A percentile compares a stretch with the other conserved stretches of the same genome.
phyloP scores from a whole-genome alignment of 2,888 invertebrate species.

The Plemyria rubiginata region DNA sequence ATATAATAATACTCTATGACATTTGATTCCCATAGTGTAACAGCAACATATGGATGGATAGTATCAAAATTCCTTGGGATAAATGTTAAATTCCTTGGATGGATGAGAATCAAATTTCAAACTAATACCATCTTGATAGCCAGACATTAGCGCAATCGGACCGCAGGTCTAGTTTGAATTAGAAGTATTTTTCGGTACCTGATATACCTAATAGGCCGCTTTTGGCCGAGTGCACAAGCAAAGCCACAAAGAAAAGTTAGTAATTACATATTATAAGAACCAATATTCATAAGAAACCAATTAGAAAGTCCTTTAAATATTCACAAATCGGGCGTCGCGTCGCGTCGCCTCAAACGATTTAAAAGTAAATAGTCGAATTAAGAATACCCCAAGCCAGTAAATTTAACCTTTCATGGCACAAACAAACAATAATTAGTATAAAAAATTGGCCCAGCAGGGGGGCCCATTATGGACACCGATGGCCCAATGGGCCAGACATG shows the following conservation, averaged over 20 bases:
- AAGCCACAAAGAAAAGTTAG: not conserved
- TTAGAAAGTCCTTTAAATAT: slow-evolving; percentile 22
- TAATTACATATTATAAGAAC: slow-evolving; percentile 4
- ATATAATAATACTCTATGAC: too few relatives aligned
- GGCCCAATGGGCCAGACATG: slow-evolving; percentile 24
- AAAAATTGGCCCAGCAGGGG: slow-evolving; percentile 51
- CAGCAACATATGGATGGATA: too few relatives aligned
- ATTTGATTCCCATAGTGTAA: too few relatives aligned
- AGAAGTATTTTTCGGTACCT: too few relatives aligned
- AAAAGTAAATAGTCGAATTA: slow-evolving; percentile 29
- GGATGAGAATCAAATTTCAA: too few relatives aligned
- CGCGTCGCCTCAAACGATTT: slow-evolving; percentile 1
- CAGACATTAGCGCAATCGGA: too few relatives aligned
- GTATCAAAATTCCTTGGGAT: too few relatives aligned
- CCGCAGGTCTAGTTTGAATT: too few relatives aligned
- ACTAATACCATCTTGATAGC: too few relatives aligned
- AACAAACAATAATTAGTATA: slow-evolving; percentile 56
- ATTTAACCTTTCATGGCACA: slow-evolving; percentile 40
- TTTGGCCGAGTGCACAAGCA: not conserved
- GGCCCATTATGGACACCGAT: slow-evolving; percentile 35
- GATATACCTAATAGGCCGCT: too few relatives aligned
- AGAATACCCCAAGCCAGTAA: slow-evolving; percentile 34
- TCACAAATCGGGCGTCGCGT: slow-evolving; percentile 5
- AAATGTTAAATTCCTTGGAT: too few relatives aligned
- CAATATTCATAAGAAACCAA: slow-evolving; percentile 10